Conservation (phyloP, 2,797 vertebrate species). For the Crax fasciolata region DNA sequence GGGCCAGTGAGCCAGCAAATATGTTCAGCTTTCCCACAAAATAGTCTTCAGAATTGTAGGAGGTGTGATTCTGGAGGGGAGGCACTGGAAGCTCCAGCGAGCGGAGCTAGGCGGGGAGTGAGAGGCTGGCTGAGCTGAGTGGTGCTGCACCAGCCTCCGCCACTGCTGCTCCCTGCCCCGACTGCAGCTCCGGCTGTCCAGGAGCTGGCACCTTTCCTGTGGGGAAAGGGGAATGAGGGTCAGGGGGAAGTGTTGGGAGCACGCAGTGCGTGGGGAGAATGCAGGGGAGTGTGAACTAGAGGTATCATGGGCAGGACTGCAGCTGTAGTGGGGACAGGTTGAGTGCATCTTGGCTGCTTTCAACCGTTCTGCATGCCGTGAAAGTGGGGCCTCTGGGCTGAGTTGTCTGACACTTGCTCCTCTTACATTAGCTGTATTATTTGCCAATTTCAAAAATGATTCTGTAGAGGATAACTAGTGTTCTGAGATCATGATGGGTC, state of each 20-base stretch:
- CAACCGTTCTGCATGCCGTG: fast-evolving
- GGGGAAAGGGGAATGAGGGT: background rate
- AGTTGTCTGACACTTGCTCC: background rate
- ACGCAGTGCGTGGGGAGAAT: background rate
- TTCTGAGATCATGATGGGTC: conserved; percentile 36
- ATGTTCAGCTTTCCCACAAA: conserved; percentile 59
- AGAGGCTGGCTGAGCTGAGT: conserved; percentile 25
- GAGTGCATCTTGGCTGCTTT: background rate
- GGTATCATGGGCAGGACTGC: background rate
- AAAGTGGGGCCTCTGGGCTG: background rate
- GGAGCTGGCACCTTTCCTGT: background rate
- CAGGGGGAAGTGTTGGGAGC: background rate
- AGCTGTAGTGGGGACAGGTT: background rate
- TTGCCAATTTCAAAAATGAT: conserved; percentile 48
- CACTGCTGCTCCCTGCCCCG: background rate
- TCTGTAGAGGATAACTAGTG: conserved; percentile 6
- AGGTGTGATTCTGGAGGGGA: conserved; percentile 56
- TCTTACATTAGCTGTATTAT: conserved; percentile 19
- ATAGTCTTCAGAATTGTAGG: conserved; percentile 61
- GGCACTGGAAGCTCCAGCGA: conserved; percentile 57
- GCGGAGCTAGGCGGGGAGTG: conserved; percentile 36
- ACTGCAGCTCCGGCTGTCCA: fast-evolving
- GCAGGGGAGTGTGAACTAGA: background rate
- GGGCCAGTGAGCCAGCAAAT: conserved; percentile 68
- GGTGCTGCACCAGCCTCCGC: background rate